phyloP scores from a whole-genome alignment of 1,140 invertebrate species.

The Zaprionus nigranus region DNA sequence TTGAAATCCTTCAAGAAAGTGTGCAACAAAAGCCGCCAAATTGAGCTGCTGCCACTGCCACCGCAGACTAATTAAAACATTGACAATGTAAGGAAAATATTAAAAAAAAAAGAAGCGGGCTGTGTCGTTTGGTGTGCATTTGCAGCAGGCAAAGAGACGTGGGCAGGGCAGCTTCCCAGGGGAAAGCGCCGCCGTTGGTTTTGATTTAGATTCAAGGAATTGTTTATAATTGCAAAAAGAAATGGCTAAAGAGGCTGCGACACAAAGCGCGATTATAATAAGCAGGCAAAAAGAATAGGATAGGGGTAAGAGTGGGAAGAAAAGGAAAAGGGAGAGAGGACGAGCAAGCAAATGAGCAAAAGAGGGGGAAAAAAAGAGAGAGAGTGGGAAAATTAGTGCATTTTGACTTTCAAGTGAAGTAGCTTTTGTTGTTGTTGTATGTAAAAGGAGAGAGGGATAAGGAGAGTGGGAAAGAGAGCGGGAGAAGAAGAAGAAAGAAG shows the following conservation, averaged over 20 bases:
- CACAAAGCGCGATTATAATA: conserved; percentile 58
- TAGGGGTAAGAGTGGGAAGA: conserved; percentile 3
- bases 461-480: neutral
- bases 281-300: conserved; percentile 30
- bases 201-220: conserved; percentile 50
- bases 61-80: conserved; percentile 78
- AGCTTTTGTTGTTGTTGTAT: conserved; percentile 14
- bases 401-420: conserved; percentile 37
- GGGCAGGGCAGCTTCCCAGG: neutral
- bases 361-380: neutral
- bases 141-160: neutral
- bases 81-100: conserved; percentile 62
- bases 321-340: neutral
- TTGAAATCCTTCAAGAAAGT: conserved; percentile 56
- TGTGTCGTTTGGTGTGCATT: conserved; percentile 39
- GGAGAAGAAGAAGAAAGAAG: neutral
- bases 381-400: conserved; percentile 19
- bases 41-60: conserved; percentile 5
- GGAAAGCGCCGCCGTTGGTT: neutral
- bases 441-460: neutral
- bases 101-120: conserved; percentile 49
- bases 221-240: conserved; percentile 45
- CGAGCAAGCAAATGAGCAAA: neutral
- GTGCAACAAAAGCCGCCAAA: conserved; percentile 54
- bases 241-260: conserved; percentile 11